These are phyloP conservation scores for Phyllotreta cruciferae DNA, from an alignment of 2,888 invertebrate genomes.

Conservation along the genomic window DNA sequence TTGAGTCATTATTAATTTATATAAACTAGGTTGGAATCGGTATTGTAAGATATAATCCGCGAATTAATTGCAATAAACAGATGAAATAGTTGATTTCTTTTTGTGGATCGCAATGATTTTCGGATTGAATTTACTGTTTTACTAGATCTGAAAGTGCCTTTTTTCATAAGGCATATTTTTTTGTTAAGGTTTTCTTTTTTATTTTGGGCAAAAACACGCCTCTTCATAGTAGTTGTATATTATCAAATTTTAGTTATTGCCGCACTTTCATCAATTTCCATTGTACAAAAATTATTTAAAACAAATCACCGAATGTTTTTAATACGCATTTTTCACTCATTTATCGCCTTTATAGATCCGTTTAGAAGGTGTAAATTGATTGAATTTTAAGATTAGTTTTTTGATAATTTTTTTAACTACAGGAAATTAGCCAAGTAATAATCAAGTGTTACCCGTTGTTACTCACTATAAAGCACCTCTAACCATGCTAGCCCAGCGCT, in stretches of 20 bases:
- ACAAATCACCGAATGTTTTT: constrained; percentile 24
- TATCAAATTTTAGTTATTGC: constrained; percentile 9
- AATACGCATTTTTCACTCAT: constrained; percentile 10
- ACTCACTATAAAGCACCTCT: constrained; percentile 38
- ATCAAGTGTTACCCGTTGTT: constrained; percentile 37
- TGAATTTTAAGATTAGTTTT: constrained; percentile 17
- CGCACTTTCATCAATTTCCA: constrained; percentile 14
- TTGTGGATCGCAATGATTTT: neutral
- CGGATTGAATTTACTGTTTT: too few species aligned
- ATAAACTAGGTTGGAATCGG: neutral
- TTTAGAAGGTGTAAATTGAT: constrained; percentile 21
- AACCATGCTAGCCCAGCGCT: too few species aligned
- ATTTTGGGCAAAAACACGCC: constrained; percentile 19
- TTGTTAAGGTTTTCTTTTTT: constrained; percentile 23
- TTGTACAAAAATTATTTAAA: constrained; percentile 17
- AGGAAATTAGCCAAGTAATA: constrained; percentile 25
- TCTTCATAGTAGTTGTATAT: neutral
- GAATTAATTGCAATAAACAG: neutral
- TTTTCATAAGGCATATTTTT: constrained; percentile 18
- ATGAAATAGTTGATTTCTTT: too few species aligned
- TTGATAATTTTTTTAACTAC: constrained; percentile 22
- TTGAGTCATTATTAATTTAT: neutral
- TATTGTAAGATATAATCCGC: constrained; percentile 1
- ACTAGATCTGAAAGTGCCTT: constrained; percentile 25
- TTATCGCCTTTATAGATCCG: constrained; percentile 24